Base-by-base conservation (phyloP, 1,140 invertebrate genomes). In the Brachionus paranguensis region DNA sequence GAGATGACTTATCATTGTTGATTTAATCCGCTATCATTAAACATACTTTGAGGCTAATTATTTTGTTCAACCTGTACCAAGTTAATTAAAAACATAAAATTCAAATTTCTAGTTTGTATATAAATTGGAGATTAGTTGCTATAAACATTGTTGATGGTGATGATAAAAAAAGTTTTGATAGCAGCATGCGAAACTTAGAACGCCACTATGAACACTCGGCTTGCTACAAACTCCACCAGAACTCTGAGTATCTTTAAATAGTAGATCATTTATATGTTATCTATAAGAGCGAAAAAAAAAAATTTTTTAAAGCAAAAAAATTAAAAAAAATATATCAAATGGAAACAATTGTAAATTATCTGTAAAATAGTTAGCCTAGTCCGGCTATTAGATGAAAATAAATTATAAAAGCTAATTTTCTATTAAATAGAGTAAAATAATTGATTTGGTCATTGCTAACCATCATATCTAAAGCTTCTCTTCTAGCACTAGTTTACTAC, bases 261-360 rank as follows among this genome's bases (percentile, higher is more conserved):
- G 47, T 0, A 14, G 17, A 37, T 37, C 27, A 37, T 37, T 37
- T 53, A n/a, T 14, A 17, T 53, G 47, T 53, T 53, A 53, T 53
- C 47, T 53, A 53, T 17, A 53, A 53, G 47, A 53, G 11, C 14
- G 14, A 50, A 50, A 53, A 53, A 14, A 17, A n/a, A 53, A 17
- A 17, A 17, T 53, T 53, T n/a, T 53, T 53, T n/a, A 5, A 6
- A 17, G 17, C 20, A 60, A 60, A 60, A 60, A 20, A 60, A 24
- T 24, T 20, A 11, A 11, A 24, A 60, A 41, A 68, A 14, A 11
- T 68, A 68, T 68, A 33, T 68, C 65, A 68, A 68, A 33, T 68
- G 65, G 65, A 68, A 68, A 14, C n/a, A 68, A 68, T 68, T 68
- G 12, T 68, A 33, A 68, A 68, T 68, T 68, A 68, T 68, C 65